Evolutionary conservation across 2,888 invertebrate genomes (phyloP), one percentile per base, ranked within the genome.

Genomic region (Orgyia antiqua): DNA sequence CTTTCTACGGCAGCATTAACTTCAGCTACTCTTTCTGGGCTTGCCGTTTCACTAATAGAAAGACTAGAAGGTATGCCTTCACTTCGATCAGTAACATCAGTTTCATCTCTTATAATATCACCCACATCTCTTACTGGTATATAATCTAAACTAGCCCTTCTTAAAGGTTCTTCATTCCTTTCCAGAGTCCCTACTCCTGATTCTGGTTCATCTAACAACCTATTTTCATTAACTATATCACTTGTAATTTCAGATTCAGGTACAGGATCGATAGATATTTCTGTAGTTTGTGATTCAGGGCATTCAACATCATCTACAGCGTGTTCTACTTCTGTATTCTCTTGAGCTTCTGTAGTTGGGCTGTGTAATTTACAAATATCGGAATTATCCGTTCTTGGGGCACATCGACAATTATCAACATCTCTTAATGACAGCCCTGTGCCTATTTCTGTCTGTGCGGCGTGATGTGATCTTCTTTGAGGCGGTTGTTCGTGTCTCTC

Each of bases 291-390:
- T 10, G 36, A 25, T 9, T 12, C 27, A 12, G 35, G 15, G 10
- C 23, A 23, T 17, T 51, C 50, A 1, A 39, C 56, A 40, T 75
- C 82, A 32, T 76, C 76, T 12, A 72, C 59, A 8, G 63, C 73
- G 21, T 75, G 73, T 42, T 74, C 79, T 4, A 68, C 58, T 39
- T 75, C 72, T 36, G 57, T 52, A 34, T 65, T 56, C 10, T 36
- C 46, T 56, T 68, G 62, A 56, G 24, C 24, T 43, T 26, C 31
- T 32, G 4, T 15, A 6, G 33, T 13, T 18, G 86, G 88, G 32
- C 84, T 88, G 61, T 89, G 89, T 52, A 88, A 87, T 67, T 91
- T 91, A 51, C 89, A 89, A 45, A 89, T 88, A 67, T 91, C 42
- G 2, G 26, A 11, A 1, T 17, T 26, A 60, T 33, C 46, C 42